phyloP scores from a whole-genome alignment of 2,797 vertebrate genomes.

The Falco biarmicus region DNA sequence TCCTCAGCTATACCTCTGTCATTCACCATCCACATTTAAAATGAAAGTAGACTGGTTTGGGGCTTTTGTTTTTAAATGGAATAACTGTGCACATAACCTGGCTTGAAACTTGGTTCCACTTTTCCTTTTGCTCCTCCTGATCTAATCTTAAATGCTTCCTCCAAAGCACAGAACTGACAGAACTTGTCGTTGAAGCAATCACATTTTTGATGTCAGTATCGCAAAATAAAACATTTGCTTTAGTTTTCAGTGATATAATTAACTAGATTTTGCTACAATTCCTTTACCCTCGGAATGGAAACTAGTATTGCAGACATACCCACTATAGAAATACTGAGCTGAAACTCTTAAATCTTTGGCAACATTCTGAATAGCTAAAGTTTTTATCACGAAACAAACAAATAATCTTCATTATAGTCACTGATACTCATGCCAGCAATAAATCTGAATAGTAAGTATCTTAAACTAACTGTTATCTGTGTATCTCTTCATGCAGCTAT shows the following conservation, averaged over 20 bases:
- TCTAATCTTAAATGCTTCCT: background rate
- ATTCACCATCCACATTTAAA: background rate
- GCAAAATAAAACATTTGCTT: background rate
- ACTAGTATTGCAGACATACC: background rate
- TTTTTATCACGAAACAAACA: background rate
- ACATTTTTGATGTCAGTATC: background rate
- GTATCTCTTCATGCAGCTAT: background rate
- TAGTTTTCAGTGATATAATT: background rate
- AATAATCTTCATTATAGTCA: background rate
- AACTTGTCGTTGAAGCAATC: background rate
- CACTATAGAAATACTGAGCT: background rate
- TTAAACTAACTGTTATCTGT: background rate
- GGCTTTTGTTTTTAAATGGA: background rate
- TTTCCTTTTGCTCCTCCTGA: background rate
- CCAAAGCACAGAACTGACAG: background rate
- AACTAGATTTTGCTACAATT: background rate
- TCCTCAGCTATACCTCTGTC: background rate
- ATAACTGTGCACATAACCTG: background rate
- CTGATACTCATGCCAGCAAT: background rate
- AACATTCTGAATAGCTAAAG: background rate
- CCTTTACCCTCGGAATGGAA: background rate
- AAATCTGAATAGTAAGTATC: background rate
- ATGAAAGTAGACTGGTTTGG: background rate
- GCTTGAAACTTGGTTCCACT: background rate
- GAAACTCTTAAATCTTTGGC: background rate